Evolutionary conservation across 2,113 vertebrate genomes (phyloP).

Genomic region (Mus musculus): GRCm39 chr9:55177501-55178000

Average conservation of each 20-base stretch:
- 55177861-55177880: neutral
- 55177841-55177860: conserved; percentile 35
- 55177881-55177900: neutral
- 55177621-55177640: neutral
- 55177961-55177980: neutral
- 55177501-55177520: conserved; percentile 38
- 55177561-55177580: neutral
- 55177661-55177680: neutral
- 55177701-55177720: neutral
- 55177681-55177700: neutral
- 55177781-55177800: neutral
- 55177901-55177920: neutral
- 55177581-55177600: neutral
- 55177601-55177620: neutral
- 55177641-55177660: neutral
- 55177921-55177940: conserved; percentile 8
- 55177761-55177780: neutral
- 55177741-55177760: neutral
- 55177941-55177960: neutral
- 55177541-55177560: conserved; percentile 33
- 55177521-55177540: neutral
- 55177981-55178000: neutral
- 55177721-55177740: neutral
- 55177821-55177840: neutral
- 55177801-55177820: neutral